Conservation (phyloP, 2,888 invertebrate species). For the Leucoptera coffeella region DNA sequence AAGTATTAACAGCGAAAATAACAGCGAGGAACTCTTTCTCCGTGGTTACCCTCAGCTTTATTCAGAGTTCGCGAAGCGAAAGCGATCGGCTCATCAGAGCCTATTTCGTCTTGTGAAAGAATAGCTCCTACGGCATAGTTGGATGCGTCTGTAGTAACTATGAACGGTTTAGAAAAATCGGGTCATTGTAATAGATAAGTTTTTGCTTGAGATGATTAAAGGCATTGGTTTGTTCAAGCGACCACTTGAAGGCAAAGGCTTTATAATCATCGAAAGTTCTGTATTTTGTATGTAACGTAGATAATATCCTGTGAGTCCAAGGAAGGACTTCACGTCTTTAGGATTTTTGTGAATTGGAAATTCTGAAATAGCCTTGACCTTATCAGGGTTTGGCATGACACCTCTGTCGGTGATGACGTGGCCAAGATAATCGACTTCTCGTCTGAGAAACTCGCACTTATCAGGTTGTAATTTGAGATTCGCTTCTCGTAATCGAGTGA, state of each 20-base stretch:
- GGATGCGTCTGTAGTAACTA: slow-evolving; percentile 8
- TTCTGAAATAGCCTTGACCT: too few relatives aligned
- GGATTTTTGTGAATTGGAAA: slow-evolving; percentile 12
- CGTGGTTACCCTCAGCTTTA: slow-evolving; percentile 4
- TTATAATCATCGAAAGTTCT: slow-evolving; percentile 9
- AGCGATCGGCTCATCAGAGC: slow-evolving; percentile 4
- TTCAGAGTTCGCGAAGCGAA: slow-evolving; percentile 3
- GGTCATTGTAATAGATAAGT: slow-evolving; percentile 9
- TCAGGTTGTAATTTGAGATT: too few relatives aligned
- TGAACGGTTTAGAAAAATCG: slow-evolving; percentile 8
- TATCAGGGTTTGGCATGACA: too few relatives aligned
- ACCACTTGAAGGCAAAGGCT: slow-evolving; percentile 1
- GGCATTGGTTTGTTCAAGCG: neutral
- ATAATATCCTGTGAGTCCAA: slow-evolving; percentile 13
- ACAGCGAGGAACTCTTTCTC: slow-evolving; percentile 10
- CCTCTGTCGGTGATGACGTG: slow-evolving; percentile 1
- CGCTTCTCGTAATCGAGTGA: too few relatives aligned
- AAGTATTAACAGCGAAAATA: too few relatives aligned
- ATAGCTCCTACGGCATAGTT: slow-evolving; percentile 4
- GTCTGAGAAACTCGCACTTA: too few relatives aligned
- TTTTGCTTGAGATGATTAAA: slow-evolving; percentile 8
- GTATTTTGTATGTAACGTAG: slow-evolving; percentile 10
- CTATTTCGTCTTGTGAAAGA: slow-evolving; percentile 4
- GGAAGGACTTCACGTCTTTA: slow-evolving; percentile 13
- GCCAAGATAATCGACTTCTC: neutral